These are phyloP conservation scores for Cabera pusaria DNA, from an alignment of 2,888 invertebrate species.

Conservation along the genomic window DNA sequence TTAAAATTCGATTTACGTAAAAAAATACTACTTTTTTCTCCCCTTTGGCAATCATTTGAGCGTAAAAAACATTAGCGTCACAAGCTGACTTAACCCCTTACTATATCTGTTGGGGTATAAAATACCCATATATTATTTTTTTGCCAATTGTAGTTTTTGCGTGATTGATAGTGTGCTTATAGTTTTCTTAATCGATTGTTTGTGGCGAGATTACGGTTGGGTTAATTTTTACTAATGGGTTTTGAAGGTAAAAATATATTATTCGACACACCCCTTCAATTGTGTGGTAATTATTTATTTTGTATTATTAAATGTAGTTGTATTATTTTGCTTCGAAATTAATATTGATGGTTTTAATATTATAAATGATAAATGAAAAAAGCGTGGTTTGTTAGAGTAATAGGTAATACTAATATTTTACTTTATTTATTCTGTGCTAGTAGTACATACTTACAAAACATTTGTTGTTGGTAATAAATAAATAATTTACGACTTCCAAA, in stretches of 20 bases:
- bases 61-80: conserved; percentile 45
- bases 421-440: too few species aligned
- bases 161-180: conserved; percentile 62
- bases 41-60: conserved; percentile 55
- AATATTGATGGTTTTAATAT: too few species aligned
- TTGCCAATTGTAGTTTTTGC: conserved; percentile 44
- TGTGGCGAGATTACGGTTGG: conserved; percentile 64
- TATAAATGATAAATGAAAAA: too few species aligned
- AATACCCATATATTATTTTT: conserved; percentile 40
- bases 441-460: too few species aligned
- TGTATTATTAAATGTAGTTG: too few species aligned
- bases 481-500: conserved; percentile 37
- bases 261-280: conserved; percentile 58
- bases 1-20: conserved; percentile 75
- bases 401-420: too few species aligned
- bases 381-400: too few species aligned
- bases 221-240: conserved; percentile 45
- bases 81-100: conserved; percentile 17
- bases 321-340: too few species aligned
- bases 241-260: conserved; percentile 42
- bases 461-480: conserved; percentile 19
- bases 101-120: conserved; percentile 24
- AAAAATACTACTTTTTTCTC: conserved; percentile 53
- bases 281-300: conserved; percentile 31
- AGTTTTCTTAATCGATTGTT: conserved; percentile 57